These are phyloP conservation scores for Amiota minor DNA, from an alignment of 2,888 invertebrate genomes.

Conservation along the genomic window DNA sequence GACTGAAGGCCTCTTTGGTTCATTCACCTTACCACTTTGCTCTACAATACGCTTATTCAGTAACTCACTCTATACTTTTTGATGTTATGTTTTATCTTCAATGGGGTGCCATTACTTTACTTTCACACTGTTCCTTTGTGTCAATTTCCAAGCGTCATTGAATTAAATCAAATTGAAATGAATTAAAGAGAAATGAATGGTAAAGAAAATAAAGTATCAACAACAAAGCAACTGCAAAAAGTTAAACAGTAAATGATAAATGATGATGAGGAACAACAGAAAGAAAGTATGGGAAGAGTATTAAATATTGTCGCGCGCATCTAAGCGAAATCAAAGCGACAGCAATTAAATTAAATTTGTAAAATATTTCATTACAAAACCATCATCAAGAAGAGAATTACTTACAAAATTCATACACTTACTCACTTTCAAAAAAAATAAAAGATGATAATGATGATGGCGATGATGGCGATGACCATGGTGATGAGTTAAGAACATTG, in stretches of 20 bases:
- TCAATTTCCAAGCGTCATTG: constrained; percentile 12
- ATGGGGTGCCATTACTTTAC: not conserved
- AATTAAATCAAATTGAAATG: constrained; percentile 26
- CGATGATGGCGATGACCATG: too few relatives aligned
- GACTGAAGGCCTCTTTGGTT: too few relatives aligned
- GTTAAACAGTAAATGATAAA: too few relatives aligned
- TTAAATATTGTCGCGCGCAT: constrained; percentile 22
- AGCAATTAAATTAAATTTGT: constrained; percentile 53
- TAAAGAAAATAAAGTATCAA: not conserved
- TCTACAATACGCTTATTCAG: too few relatives aligned
- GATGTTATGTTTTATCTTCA: too few relatives aligned
- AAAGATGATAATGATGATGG: too few relatives aligned
- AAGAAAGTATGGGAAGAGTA: not conserved
- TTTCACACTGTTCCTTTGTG: not conserved
- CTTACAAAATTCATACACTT: not conserved
- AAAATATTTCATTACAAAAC: constrained; percentile 48
- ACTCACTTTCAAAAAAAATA: too few relatives aligned
- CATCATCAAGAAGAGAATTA: too few relatives aligned
- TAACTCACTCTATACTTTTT: too few relatives aligned
- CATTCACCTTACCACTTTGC: too few relatives aligned
- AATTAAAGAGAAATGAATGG: not conserved
- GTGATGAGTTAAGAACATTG: too few relatives aligned
- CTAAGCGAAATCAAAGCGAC: constrained; percentile 49
- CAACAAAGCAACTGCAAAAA: not conserved
- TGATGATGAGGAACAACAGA: too few relatives aligned